Conservation (phyloP, 2,888 invertebrate genomes). For the Holacanthella duospinosa region DNA sequence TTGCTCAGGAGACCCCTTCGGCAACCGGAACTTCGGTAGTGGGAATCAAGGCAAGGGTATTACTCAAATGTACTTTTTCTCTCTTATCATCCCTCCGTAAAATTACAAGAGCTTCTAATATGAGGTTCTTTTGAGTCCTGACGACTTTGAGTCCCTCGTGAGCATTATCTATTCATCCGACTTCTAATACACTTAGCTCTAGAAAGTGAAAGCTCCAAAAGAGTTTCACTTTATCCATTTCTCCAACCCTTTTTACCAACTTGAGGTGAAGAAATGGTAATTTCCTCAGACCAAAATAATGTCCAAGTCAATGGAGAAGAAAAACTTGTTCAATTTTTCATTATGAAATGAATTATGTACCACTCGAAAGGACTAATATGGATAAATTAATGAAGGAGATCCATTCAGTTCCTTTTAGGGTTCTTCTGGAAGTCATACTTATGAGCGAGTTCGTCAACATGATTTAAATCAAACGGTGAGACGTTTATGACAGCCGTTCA, state of each 20-base stretch:
- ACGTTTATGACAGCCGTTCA: not conserved
- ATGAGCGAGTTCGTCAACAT: no score
- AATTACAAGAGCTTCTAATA: not conserved
- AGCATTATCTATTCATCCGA: slow-evolving; percentile 4
- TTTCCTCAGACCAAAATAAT: no score
- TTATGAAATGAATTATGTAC: not conserved
- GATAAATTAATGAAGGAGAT: not conserved
- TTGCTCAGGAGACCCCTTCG: slow-evolving; percentile 20
- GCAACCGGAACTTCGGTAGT: slow-evolving; percentile 22
- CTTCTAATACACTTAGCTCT: not conserved
- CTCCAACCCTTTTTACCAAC: no score
- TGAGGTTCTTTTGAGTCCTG: no score
- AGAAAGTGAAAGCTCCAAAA: not conserved
- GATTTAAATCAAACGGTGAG: not conserved
- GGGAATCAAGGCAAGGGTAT: slow-evolving; percentile 2
- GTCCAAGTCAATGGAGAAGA: no score
- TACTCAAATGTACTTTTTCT: not conserved
- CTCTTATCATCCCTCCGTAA: not conserved
- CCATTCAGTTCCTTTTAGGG: no score
- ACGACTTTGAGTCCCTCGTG: not conserved
- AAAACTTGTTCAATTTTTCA: no score
- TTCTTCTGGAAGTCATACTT: no score
- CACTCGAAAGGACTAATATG: not conserved
- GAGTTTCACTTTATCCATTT: not conserved
- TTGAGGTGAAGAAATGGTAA: no score